phyloP scores from a whole-genome alignment of 2,797 vertebrate species.

The Syngnathus rostellatus region DNA sequence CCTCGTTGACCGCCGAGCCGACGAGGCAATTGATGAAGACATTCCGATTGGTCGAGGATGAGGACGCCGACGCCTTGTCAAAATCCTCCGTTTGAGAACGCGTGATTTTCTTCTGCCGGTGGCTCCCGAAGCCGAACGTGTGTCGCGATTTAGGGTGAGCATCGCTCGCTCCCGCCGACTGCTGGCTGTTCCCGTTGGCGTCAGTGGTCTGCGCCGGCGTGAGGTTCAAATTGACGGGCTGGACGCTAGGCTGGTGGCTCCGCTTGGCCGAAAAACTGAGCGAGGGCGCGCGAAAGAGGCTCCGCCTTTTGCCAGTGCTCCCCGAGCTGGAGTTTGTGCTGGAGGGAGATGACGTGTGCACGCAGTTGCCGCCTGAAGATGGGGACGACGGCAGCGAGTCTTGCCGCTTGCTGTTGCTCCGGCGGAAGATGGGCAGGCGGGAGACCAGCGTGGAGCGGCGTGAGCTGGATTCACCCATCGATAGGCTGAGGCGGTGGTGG shows the following conservation, averaged over 20 bases:
- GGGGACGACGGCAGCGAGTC: constrained; percentile 96
- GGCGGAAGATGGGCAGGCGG: constrained; percentile 94
- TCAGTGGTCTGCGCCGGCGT: constrained; percentile 47
- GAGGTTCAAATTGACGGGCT: constrained; percentile 63
- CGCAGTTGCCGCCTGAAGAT: constrained; percentile 80
- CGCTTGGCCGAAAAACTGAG: constrained; percentile 86
- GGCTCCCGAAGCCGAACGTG: constrained; percentile 82
- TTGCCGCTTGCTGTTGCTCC: constrained; percentile 81
- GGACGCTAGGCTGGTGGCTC: constrained; percentile 71
- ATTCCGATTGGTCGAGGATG: constrained; percentile 74
- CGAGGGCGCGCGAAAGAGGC: constrained; percentile 88
- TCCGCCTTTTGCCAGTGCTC: constrained; percentile 88
- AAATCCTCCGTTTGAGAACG: constrained; percentile 92
- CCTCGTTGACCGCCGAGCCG: constrained; percentile 84
- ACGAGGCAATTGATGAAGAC: constrained; percentile 96
- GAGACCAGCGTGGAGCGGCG: constrained; percentile 91
- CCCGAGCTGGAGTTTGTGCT: constrained; percentile 98
- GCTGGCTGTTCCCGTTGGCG: constrained; percentile 62
- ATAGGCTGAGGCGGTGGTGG: constrained; percentile 26
- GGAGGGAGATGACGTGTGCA: constrained; percentile 92
- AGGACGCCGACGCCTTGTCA: constrained; percentile 72
- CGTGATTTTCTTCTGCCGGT: constrained; percentile 85
- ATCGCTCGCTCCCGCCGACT: constrained; percentile 68
- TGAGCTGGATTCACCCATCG: constrained; percentile 89
- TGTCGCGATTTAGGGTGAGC: constrained; percentile 77